A percentile compares a stretch with the other conserved stretches of the same genome.
Conservation (phyloP, 1,140 invertebrate species). For the Drosophila watanabei region DNA sequence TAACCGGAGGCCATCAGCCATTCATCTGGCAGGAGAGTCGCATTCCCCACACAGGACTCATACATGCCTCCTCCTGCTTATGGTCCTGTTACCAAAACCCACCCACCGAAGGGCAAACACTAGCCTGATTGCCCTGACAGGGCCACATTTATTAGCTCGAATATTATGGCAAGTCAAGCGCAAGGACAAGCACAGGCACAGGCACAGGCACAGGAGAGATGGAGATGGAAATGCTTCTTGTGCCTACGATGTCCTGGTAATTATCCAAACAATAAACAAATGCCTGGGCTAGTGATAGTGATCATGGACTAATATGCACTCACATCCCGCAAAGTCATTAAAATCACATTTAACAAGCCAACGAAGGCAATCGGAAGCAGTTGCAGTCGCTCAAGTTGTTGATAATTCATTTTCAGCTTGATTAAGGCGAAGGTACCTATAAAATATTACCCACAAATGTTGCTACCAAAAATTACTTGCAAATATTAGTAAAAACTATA, state of each 20-base stretch:
- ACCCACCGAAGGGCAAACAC: slow-evolving; percentile 20
- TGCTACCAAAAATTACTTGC: not conserved
- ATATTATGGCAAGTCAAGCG: slow-evolving; percentile 32
- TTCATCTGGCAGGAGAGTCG: slow-evolving; percentile 25
- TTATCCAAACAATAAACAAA: slow-evolving; percentile 43
- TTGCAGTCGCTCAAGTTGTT: slow-evolving; percentile 8
- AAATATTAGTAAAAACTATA: no score
- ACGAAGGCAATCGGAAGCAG: not conserved
- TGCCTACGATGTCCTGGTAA: slow-evolving; percentile 15
- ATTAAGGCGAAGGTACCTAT: not conserved
- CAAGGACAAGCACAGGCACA: not conserved
- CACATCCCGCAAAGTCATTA: slow-evolving; percentile 59
- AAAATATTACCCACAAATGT: not conserved
- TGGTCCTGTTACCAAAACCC: not conserved
- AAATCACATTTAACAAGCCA: slow-evolving; percentile 69
- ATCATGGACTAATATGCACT: slow-evolving; percentile 29
- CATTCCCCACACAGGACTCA: not conserved
- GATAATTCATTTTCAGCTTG: not conserved
- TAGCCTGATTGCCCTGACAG: slow-evolving; percentile 55
- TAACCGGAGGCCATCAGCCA: slow-evolving; percentile 39
- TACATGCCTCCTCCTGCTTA: not conserved
- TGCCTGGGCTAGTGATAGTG: slow-evolving; percentile 9
- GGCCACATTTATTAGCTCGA: slow-evolving; percentile 35
- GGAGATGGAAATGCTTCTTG: slow-evolving; percentile 12
- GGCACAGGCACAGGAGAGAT: slow-evolving; percentile 9